Evolutionary conservation across 2,888 invertebrate genomes (phyloP), one percentile per base, ranked within the genome.

Genomic region (Amorpha juglandis): DNA sequence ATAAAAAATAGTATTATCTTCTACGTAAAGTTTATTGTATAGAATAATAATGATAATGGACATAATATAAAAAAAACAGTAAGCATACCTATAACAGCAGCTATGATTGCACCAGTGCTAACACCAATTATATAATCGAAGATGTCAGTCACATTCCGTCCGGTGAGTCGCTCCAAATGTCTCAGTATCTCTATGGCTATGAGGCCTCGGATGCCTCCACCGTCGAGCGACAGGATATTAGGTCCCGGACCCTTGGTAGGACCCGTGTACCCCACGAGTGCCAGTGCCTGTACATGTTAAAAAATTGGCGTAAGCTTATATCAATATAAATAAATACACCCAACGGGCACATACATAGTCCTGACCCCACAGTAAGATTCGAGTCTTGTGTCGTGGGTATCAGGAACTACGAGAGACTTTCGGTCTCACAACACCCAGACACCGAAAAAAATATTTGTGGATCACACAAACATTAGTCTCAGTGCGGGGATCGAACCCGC

Each of bases 41-140:
- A n/a, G n/a, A n/a, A n/a, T n/a, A n/a, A n/a, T n/a, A n/a, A n/a
- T n/a, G n/a, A n/a, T n/a, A n/a, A n/a, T n/a, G n/a, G n/a, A n/a
- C n/a, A n/a, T n/a, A n/a, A n/a, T n/a, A n/a, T n/a, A 27, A 38
- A 38, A 38, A 38, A 38, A 7, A 38, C 38, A 48, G 1, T 16
- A 35, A 6, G 75, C 88, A 84, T 83, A 95, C 96, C 96, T 75
- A 97, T 88, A 67, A 96, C 94, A 71, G 96, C 95, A 27, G 96
- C 95, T 52, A 98, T 94, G 80, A 98, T 97, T 45, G 97, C 97
- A 42, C 98, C 97, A 7, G 97, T 97, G 85, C 96, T 97, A 42
- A 97, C 97, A 14, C 97, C 97, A 82, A 97, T 95, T 82, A 98
- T 95, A 78, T 96, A 96, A 90, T 98, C 98, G 90, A 98, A 98